Base-by-base conservation (phyloP, 2,113 vertebrate genomes). In the Passer domesticus region DNA sequence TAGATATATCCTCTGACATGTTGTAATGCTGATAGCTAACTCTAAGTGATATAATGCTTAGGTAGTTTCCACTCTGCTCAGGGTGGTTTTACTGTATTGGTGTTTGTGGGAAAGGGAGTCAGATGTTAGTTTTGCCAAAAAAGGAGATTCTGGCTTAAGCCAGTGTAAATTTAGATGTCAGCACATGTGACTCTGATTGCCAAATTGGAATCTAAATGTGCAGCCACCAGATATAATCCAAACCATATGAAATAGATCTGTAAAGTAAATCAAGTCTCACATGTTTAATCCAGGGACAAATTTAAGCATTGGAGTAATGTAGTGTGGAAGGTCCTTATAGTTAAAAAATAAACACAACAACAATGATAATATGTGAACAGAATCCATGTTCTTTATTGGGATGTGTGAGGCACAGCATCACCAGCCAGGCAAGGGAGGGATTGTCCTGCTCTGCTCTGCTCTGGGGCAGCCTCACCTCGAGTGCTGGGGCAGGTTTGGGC, bases 101-200 rank as follows among this genome's bases (percentile, higher is more conserved):
- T 85, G 67, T 73, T 92, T 92, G 49, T 85, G 30, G 67, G 70
- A 91, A 79, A 78, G 62, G 20, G 41, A 41, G 95, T 95, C 69
- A 92, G 84, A 92, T 69, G 67, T 70, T 78, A 4, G 5, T 87
- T 91, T 91, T 84, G 22, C 62, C 59, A 49, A 69, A 92, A 91
- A 95, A 43, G 60, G 53, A 79, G 41, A 85, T 87, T 91, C 70
- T 89, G 81, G 37, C 46, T 89, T 84, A 87, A 87, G 74, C 66
- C 69, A 69, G 14, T 55, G 89, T 89, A 94, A 95, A 91, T 89
- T 85, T 84, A 80, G 41, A 62, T 87, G 84, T 90, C 78, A 89
- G 70, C 66, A 91, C 44, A 69, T 84, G 77, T 92, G 87, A 52
- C 44, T 91, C 66, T 66, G 49, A 75, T 94, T 92, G 86, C 77